Base-by-base conservation (phyloP, 2,888 invertebrate genomes). In the Limnephilus rhombicus region DNA sequence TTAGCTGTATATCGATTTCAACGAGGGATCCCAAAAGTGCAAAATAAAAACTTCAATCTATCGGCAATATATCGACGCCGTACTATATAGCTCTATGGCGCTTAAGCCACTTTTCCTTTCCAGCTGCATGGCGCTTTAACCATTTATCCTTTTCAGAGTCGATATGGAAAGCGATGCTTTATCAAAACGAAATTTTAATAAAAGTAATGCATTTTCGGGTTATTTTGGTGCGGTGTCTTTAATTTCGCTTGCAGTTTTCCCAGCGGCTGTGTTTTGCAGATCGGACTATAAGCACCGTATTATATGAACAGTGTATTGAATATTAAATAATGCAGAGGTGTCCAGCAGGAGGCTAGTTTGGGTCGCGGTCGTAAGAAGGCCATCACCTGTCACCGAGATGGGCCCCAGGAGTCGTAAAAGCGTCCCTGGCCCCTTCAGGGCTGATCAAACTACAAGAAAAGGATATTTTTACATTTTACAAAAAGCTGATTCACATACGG, bases 321-420 rank as follows among this genome's bases (percentile, higher is more conserved):
- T 93, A 92, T 92, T 93, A 93, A 93, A 93, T 93, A 93, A 93
- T 93, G 93, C 93, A 93, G 93, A 92, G 90, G 92, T 53, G 89
- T 80, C 85, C 88, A 87, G 85, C 31, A 90, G 92, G 92, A 90
- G 93, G 93, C 92, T 93, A 93, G 93, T 93, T 92, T 92, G 93
- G 93, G 91, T 85, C 87, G 80, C 86, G 93, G 92, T 91, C 92
- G 92, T 92, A 92, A 92, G 88, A 92, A 90, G 91, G 89, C 90
- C 91, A 92, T 93, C 93, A 93, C 91, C 93, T 93, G 93, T 93
- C 93, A 93, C 90, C 85, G 89, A 53, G 92, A 93, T 91, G 93
- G 92, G 93, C 90, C 93, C 85, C 93, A 80, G 91, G 93, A 92
- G 90, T 93, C 93, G 93, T 93, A 93, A 93, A 93, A 91, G 89